These are phyloP conservation scores for Arctopsyche grandis DNA, from an alignment of 1,140 invertebrate species.

Conservation along the genomic window DNA sequence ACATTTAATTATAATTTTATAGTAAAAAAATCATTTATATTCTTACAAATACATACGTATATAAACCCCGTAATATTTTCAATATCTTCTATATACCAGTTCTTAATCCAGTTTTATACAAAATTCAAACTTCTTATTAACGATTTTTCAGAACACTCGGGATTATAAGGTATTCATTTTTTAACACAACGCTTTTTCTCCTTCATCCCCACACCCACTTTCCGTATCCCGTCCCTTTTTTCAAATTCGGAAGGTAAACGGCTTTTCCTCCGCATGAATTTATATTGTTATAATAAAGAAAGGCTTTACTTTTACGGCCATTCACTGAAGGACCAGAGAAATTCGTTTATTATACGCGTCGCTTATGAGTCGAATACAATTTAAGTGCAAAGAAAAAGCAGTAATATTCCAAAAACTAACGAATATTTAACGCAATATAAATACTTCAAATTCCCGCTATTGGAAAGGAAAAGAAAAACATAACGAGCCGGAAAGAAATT, in stretches of 20 bases:
- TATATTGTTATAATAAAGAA: constrained; percentile 29
- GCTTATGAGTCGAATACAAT: background rate
- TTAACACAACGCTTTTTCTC: too few species aligned
- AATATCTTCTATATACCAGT: too few species aligned
- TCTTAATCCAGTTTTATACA: too few species aligned
- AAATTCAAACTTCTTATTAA: too few species aligned
- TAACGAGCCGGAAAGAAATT: constrained; percentile 9
- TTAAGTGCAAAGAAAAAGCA: background rate
- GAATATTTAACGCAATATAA: background rate
- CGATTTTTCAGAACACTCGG: too few species aligned
- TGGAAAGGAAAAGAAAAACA: background rate
- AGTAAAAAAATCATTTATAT: too few species aligned
- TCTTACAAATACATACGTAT: too few species aligned
- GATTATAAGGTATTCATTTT: too few species aligned
- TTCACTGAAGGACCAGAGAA: background rate
- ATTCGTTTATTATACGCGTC: constrained; percentile 26
- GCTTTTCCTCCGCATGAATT: constrained; percentile 25
- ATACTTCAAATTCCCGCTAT: too few species aligned
- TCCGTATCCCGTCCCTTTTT: background rate
- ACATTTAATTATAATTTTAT: too few species aligned
- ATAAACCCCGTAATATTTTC: too few species aligned
- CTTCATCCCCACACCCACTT: background rate
- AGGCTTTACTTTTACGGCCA: constrained; percentile 3
- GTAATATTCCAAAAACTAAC: background rate
- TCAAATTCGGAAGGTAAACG: background rate